phyloP scores from a whole-genome alignment of 2,888 invertebrate genomes.

The Pyrgus malvae region DNA sequence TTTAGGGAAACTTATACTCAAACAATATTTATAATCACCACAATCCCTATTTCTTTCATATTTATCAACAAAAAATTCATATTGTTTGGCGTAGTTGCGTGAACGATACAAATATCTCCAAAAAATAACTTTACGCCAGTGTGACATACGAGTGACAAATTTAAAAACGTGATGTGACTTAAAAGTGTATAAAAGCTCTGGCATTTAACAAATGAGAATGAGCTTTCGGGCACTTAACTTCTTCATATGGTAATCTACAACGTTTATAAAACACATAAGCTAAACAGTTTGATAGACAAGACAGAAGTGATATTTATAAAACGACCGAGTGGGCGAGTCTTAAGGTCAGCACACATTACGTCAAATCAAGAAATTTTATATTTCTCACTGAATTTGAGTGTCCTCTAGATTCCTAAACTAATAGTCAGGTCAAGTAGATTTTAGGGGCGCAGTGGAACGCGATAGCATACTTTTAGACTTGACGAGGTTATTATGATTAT shows the following conservation, averaged over 20 bases:
- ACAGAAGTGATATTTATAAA: constrained; percentile 2
- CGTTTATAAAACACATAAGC: constrained; percentile 10
- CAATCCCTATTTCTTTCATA: no score
- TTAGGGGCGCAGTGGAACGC: no score
- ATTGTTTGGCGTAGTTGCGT: no score
- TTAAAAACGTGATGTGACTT: constrained; percentile 1
- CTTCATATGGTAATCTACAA: constrained; percentile 19
- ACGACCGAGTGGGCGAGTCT: constrained; percentile 6
- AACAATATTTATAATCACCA: no score
- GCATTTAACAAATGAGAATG: constrained; percentile 19
- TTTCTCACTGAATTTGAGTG: no score
- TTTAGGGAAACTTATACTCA: no score
- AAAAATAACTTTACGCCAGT: not conserved
- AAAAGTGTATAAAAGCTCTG: constrained; percentile 7
- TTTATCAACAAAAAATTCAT: no score
- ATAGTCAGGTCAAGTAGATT: no score
- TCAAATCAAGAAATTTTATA: not conserved
- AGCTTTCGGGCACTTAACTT: not conserved
- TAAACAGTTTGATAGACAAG: constrained; percentile 6
- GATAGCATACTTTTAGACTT: no score
- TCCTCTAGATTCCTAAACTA: no score
- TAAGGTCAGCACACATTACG: not conserved
- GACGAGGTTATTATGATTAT: no score
- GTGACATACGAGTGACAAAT: constrained; percentile 7
- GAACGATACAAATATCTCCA: not conserved